Evolutionary conservation across 1,140 invertebrate genomes (phyloP).

Genomic region (Caenorhabditis inopinata): DNA sequence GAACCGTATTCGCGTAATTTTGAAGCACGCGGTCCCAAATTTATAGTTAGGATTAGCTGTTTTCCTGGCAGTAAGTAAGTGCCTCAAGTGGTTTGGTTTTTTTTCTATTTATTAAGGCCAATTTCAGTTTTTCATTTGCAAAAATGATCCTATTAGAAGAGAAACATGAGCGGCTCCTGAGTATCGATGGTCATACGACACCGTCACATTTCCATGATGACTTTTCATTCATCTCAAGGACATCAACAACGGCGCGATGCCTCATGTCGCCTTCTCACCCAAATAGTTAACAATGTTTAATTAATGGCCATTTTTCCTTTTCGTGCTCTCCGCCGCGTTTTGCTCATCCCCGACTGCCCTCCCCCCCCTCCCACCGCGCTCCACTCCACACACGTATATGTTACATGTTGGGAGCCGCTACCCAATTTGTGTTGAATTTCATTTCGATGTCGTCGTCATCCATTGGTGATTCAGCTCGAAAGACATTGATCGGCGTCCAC

Average conservation of each 20-base stretch:
- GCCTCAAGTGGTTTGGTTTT: no score
- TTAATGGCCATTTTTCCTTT: slow-evolving; percentile 1
- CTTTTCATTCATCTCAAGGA: neutral
- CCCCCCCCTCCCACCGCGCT: neutral
- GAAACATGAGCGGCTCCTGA: no score
- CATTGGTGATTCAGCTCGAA: neutral
- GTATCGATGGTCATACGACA: no score
- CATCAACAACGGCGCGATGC: no score
- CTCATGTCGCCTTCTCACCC: neutral
- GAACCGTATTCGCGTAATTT: no score
- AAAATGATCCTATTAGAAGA: no score
- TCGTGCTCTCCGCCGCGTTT: neutral
- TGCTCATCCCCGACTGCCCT: neutral
- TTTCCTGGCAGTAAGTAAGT: no score
- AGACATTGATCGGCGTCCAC: neutral
- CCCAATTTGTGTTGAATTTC: neutral
- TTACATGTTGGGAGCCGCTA: neutral
- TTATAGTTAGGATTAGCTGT: no score
- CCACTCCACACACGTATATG: neutral
- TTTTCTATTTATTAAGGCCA: no score
- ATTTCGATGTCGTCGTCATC: neutral
- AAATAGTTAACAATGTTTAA: slow-evolving; percentile 30
- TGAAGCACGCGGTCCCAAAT: no score
- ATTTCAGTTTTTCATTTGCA: no score
- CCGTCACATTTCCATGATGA: no score